These are phyloP conservation scores for Proterorhinus semilunaris DNA, from an alignment of 2,113 vertebrate species.

Conservation along the genomic window DNA sequence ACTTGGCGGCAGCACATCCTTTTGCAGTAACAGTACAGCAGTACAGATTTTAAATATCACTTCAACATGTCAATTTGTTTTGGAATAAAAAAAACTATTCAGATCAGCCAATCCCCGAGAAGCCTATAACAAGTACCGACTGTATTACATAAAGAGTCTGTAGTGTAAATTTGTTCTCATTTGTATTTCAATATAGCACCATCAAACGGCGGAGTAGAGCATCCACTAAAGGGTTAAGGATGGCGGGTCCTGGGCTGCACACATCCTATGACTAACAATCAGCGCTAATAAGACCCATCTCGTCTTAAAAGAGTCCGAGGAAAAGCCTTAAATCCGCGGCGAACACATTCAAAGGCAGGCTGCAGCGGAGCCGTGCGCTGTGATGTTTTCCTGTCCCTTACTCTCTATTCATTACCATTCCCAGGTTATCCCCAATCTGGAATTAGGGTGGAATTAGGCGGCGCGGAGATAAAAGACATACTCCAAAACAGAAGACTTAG, in stretches of 20 bases:
- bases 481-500: conserved; percentile 14
- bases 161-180: background rate
- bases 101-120: background rate
- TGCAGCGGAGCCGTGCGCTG: conserved; percentile 67
- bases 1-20: too few species aligned
- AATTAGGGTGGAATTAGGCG: conserved; percentile 90
- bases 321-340: conserved; percentile 89
- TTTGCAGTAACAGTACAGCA: too few species aligned
- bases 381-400: conserved; percentile 74
- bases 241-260: conserved; percentile 73
- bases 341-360: conserved; percentile 88
- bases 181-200: background rate
- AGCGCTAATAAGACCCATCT: conserved; percentile 89
- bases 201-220: conserved; percentile 26
- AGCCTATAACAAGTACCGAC: background rate
- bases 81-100: too few species aligned
- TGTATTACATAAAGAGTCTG: too few species aligned
- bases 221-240: conserved; percentile 80
- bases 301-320: conserved; percentile 83
- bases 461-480: conserved; percentile 86
- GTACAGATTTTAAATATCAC: too few species aligned
- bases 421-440: conserved; percentile 86
- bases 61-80: too few species aligned
- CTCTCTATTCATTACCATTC: conserved; percentile 88
- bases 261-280: conserved; percentile 86